Evolutionary conservation across 2,113 vertebrate genomes (phyloP).

Genomic region (Mirza zaza): DNA sequence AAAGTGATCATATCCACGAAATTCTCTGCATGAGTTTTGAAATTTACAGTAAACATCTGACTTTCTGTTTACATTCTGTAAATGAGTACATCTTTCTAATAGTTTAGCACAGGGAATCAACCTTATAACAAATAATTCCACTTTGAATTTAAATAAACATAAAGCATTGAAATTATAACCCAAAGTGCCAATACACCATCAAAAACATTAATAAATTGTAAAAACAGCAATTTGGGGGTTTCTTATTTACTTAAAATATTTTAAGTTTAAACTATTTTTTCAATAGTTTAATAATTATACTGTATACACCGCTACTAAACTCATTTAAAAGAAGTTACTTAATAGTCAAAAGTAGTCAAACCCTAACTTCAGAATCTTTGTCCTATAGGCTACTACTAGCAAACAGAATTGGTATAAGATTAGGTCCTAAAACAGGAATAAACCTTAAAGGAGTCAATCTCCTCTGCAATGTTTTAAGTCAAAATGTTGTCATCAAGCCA

Average conservation of each 20-base stretch:
- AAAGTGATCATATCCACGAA: neutral
- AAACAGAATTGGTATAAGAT: neutral
- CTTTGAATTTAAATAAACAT: neutral
- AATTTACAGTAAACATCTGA: neutral
- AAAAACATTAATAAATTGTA: neutral
- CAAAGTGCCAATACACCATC: neutral
- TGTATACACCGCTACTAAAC: neutral
- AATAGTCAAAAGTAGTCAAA: neutral
- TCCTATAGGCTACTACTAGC: neutral
- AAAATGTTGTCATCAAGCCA: neutral
- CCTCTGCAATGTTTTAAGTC: neutral
- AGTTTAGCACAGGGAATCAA: neutral
- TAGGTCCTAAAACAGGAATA: neutral
- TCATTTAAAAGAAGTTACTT: slow-evolving; percentile 20
- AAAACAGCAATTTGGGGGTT: slow-evolving; percentile 5
- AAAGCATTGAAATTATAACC: slow-evolving; percentile 10
- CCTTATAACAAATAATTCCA: slow-evolving; percentile 18
- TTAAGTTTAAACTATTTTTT: neutral
- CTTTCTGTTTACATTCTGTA: neutral
- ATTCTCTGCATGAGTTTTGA: neutral
- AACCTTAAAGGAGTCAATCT: neutral
- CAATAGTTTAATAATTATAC: neutral
- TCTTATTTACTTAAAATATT: neutral
- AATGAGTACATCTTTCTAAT: neutral
- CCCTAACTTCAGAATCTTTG: neutral